Conservation (phyloP, 2,888 invertebrate species). For the Oligia fasciuncula region DNA sequence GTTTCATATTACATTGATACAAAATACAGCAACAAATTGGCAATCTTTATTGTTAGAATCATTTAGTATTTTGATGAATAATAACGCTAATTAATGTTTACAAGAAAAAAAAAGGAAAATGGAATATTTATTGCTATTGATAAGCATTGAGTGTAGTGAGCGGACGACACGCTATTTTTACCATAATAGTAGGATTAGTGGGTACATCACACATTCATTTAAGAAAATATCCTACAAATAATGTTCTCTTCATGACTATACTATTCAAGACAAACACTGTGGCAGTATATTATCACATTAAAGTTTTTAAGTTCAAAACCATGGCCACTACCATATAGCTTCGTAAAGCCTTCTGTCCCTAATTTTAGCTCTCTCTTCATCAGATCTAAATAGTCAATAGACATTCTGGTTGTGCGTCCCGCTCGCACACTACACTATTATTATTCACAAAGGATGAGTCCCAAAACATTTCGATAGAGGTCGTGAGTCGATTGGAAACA, state of each 20-base stretch:
- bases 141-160: slow-evolving; percentile 1
- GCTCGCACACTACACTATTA: slow-evolving; percentile 27
- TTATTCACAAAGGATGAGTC: slow-evolving; percentile 12
- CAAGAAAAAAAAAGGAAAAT: slow-evolving; percentile 19
- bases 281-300: not conserved
- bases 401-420: not conserved
- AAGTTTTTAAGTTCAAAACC: not conserved
- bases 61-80: slow-evolving; percentile 16
- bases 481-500: not conserved
- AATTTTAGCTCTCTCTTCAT: slow-evolving; percentile 5
- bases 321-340: not conserved
- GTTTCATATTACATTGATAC: not conserved
- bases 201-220: not conserved
- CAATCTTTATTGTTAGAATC: slow-evolving; percentile 14
- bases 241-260: not conserved
- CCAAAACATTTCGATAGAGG: not conserved
- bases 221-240: not conserved
- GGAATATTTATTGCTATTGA: slow-evolving; percentile 37
- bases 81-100: slow-evolving; percentile 26
- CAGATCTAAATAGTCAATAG: slow-evolving; percentile 29
- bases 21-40: not conserved
- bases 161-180: not conserved
- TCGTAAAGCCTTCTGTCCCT: not conserved
- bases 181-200: not conserved
- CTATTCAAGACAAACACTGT: not conserved